phyloP scores from a whole-genome alignment of 2,888 invertebrate genomes.

The Mimachlamys varia region DNA sequence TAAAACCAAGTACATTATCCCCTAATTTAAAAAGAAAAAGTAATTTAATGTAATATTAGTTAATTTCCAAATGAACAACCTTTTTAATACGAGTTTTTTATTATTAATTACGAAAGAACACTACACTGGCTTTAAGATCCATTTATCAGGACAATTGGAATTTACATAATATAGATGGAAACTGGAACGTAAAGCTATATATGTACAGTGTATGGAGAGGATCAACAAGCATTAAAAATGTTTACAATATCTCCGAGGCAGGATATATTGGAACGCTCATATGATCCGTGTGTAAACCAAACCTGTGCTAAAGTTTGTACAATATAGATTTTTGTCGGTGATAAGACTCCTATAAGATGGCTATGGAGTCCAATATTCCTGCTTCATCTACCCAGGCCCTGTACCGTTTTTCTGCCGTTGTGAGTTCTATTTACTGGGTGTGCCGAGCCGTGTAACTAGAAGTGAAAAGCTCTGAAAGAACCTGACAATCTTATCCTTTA shows the following conservation, averaged over 20 bases:
- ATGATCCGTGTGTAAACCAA: neutral
- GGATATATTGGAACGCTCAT: neutral
- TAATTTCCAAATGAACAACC: neutral
- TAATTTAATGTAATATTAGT: neutral
- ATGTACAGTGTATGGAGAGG: neutral
- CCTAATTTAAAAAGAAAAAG: too few species aligned
- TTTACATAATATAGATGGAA: neutral
- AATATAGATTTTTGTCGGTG: neutral
- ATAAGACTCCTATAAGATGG: neutral
- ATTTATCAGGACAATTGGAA: neutral
- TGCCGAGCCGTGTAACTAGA: slow-evolving; percentile 31
- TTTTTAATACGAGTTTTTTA: neutral
- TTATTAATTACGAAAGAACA: too few species aligned
- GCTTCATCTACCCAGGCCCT: slow-evolving; percentile 10
- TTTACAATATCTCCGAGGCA: neutral
- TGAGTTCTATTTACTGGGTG: slow-evolving; percentile 17
- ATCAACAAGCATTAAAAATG: neutral
- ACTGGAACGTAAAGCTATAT: neutral
- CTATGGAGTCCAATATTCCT: neutral
- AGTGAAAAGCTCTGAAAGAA: slow-evolving; percentile 15
- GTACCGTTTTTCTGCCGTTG: slow-evolving; percentile 18
- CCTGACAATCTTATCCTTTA: slow-evolving; percentile 1
- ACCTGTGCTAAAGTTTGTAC: neutral
- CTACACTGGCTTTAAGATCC: neutral
- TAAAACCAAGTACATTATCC: too few species aligned